Percentiles rank a stretch among this genome's conserved stretches.
phyloP scores from a whole-genome alignment of 2,797 vertebrate species.

The Bradypodion ventrale region DNA sequence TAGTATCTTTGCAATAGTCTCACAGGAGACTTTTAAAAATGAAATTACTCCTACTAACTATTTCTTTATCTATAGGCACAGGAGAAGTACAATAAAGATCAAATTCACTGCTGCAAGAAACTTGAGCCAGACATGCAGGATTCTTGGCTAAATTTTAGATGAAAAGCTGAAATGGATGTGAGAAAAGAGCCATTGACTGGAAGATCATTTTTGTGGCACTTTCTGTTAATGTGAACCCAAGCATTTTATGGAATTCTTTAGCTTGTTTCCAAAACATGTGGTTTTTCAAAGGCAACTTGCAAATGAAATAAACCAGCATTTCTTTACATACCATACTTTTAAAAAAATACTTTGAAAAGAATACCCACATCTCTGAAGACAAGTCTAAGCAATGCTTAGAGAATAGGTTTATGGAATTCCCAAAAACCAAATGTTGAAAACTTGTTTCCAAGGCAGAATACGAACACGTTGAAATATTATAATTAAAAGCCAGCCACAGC shows the following conservation, averaged over 20 bases:
- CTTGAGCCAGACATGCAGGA: neutral
- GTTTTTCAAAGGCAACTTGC: conserved; percentile 13
- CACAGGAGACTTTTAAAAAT: neutral
- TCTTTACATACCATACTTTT: conserved; percentile 39
- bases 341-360: conserved; percentile 41
- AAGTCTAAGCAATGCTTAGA: conserved; percentile 59
- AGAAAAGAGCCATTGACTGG: neutral
- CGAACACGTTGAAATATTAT: conserved; percentile 54
- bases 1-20: neutral
- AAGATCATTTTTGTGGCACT: conserved; percentile 13
- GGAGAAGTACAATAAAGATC: neutral
- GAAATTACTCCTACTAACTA: neutral
- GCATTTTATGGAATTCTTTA: conserved; percentile 42
- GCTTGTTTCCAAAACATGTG: conserved; percentile 26
- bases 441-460: conserved; percentile 54
- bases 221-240: conserved; percentile 40
- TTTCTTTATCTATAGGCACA: neutral
- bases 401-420: conserved; percentile 48
- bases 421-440: conserved; percentile 51
- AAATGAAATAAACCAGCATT: conserved; percentile 33
- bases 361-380: conserved; percentile 57
- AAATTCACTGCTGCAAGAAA: neutral
- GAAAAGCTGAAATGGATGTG: neutral
- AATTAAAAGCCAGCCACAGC: conserved; percentile 52
- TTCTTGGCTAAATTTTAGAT: neutral